Percentiles rank a stretch among this genome's conserved stretches.
Evolutionary conservation across 2,113 vertebrate genomes (phyloP).

Genomic region (Hyperopisus bebe): DNA sequence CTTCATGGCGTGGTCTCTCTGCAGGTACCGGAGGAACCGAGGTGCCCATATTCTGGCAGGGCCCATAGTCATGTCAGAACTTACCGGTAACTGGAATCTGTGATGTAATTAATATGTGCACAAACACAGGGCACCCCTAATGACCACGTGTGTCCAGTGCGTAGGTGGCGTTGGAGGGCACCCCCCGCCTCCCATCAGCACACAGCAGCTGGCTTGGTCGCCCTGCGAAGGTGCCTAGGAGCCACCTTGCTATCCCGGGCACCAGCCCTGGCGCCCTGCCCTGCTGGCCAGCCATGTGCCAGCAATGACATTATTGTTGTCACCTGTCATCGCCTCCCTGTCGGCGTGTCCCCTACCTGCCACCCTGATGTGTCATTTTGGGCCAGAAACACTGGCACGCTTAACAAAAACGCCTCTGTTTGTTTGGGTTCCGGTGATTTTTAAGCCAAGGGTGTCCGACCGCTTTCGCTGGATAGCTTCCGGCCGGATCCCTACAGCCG

Average conservation of each 20-base stretch:
- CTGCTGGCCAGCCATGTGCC: background rate
- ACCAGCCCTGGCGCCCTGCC: background rate
- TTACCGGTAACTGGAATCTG: background rate
- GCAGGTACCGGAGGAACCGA: background rate
- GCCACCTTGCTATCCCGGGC: background rate
- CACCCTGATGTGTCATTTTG: background rate
- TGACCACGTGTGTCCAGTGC: constrained; percentile 71
- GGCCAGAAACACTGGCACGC: background rate
- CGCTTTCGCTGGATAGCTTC: constrained; percentile 26
- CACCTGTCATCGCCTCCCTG: background rate
- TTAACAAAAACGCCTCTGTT: background rate
- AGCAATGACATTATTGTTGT: background rate
- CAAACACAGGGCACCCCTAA: constrained; percentile 70
- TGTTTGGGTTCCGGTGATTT: background rate
- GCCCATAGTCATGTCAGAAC: background rate
- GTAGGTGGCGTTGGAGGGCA: constrained; percentile 63
- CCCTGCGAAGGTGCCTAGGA: background rate
- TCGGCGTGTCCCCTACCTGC: background rate
- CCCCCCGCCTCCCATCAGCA: background rate
- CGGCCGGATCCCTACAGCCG: constrained; percentile 19
- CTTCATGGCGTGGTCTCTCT: background rate
- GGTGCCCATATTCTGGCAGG: background rate
- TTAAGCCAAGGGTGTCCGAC: background rate
- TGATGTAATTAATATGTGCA: constrained; percentile 64
- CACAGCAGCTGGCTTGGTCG: background rate